Base-by-base conservation (phyloP, 2,113 vertebrate genomes). In the Collichthys lucidus region DNA sequence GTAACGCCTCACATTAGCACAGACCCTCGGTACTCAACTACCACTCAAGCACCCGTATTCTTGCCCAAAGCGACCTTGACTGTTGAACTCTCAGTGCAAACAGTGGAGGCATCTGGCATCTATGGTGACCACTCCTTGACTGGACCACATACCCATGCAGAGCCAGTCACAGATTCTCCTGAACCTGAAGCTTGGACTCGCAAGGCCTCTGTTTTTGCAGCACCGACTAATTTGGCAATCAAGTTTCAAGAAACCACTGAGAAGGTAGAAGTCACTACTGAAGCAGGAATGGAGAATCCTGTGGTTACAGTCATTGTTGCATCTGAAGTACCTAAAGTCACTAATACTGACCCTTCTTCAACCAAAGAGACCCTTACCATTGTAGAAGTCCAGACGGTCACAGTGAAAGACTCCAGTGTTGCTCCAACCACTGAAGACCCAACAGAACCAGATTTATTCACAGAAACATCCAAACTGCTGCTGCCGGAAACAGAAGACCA, bases 71-170 rank as follows among this genome's bases (percentile, higher is more conserved):
- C 90, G 47, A 86, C 88, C 4, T 76, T 91, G 3, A 88, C 73
- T 11, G 70, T 91, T 0, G 93, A 95, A 71, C 86, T 90, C 29
- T 93, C 94, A 42, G 82, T 93, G 59, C 89, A 94, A 73, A 93
- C 82, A 16, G 83, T 91, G 67, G 95, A 96, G 79, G 80, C 78
- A 8, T 77, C 88, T 0, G 88, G 81, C n/a, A 63, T 75, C 56
- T 90, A 94, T 44, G 87, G 93, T n/a, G 90, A 94, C 42, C 84
- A 93, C 64, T 78, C 90, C 71, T 64, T 80, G 68, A 92, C 86
- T 22, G 89, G 92, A 63, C 71, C 89, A 40, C 72, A 91, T n/a
- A 67, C 88, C 47, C 49, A 57, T 29, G 4, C 53, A 16, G 59
- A 0, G 65, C 59, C 90, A 60, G 35, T 79, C 22, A 88, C 85